Base-by-base conservation (phyloP, 2,113 vertebrate species). In the Cyprinodon brontotheroides region DNA sequence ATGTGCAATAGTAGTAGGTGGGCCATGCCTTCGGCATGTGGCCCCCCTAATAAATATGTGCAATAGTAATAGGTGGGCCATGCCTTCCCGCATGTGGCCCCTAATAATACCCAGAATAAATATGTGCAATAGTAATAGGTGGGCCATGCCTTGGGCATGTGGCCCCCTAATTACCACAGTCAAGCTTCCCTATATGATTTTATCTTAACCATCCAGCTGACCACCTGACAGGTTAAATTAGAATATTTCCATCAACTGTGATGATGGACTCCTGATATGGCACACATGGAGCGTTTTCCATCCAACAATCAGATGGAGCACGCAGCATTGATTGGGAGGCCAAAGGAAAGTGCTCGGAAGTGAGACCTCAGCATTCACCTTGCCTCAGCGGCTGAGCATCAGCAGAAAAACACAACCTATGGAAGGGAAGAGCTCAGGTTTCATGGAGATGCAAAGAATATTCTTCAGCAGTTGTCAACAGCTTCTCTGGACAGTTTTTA, bases 341-440 rank as follows among this genome's bases (percentile, higher is more conserved):
- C 11, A 47, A 22, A 45, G 79, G 45, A 85, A 84, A 91, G 83
- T 84, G 82, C 81, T 74, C 11, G 40, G 71, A 79, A 77, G 70
- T 57, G 47, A 87, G 86, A 70, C 72, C 72, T 89, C 70, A 81
- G 82, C 82, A 64, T 83, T 85, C 82, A 90, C 87, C 89, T 89
- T 77, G 78, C 82, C 87, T 85, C 79, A 84, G 70, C 72, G 66
- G 68, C 70, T 71, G 77, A 87, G 69, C 79, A 78, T 90, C 87
- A 87, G 89, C 87, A 84, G 78, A 80, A 91, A 87, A 80, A 68
- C 37, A 3, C 2, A 29, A 87, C 82, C 80, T 80, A 74, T 65
- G 70, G 62, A 66, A 70, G 61, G 64, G 65, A 63, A 38, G 45
- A 61, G 81, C 81, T 91, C 87, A 67, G 66, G 75, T 93, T 91